Conservation (phyloP, 2,888 invertebrate species). For the Sisyra nigra region DNA sequence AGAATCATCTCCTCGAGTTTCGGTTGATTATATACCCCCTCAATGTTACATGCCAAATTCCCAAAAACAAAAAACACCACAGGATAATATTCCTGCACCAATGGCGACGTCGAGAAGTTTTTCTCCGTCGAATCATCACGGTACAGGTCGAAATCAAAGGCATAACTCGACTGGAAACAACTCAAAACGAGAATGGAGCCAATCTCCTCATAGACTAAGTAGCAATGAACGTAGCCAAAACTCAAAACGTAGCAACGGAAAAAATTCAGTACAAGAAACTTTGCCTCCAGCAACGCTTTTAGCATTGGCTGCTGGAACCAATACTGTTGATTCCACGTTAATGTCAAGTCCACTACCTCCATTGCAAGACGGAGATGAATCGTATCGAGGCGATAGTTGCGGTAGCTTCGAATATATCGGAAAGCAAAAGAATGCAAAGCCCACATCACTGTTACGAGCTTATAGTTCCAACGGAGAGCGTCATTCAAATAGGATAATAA, state of each 20-base stretch:
- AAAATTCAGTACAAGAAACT: slow-evolving; percentile 9
- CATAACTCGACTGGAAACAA: slow-evolving; percentile 7
- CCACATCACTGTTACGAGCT: slow-evolving; percentile 19
- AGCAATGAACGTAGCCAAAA: slow-evolving; percentile 10
- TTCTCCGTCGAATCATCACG: slow-evolving; percentile 16
- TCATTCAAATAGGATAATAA: slow-evolving; percentile 9
- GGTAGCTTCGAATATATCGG: slow-evolving; percentile 45
- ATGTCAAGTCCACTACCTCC: slow-evolving; percentile 35
- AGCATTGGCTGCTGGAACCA: slow-evolving; percentile 28
- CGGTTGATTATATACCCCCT: slow-evolving; percentile 32
- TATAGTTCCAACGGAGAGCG: slow-evolving; percentile 21
- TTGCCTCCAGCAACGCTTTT: slow-evolving; percentile 41
- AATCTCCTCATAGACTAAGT: slow-evolving; percentile 10
- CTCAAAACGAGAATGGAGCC: slow-evolving; percentile 10
- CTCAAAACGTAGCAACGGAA: slow-evolving; percentile 8
- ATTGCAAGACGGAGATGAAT: slow-evolving; percentile 43
- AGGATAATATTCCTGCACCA: slow-evolving; percentile 10
- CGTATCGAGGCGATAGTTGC: slow-evolving; percentile 43
- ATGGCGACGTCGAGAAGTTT: slow-evolving; percentile 17
- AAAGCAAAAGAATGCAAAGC: slow-evolving; percentile 27
- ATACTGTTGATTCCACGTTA: slow-evolving; percentile 29
- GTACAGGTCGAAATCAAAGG: slow-evolving; percentile 7
- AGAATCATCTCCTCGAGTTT: slow-evolving; percentile 29
- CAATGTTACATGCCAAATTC: slow-evolving; percentile 25
- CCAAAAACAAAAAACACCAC: slow-evolving; percentile 8